A percentile compares a stretch with the other conserved stretches of the same genome.
Conservation (phyloP, 2,113 vertebrate species). For the Laterallus jamaicensis region DNA sequence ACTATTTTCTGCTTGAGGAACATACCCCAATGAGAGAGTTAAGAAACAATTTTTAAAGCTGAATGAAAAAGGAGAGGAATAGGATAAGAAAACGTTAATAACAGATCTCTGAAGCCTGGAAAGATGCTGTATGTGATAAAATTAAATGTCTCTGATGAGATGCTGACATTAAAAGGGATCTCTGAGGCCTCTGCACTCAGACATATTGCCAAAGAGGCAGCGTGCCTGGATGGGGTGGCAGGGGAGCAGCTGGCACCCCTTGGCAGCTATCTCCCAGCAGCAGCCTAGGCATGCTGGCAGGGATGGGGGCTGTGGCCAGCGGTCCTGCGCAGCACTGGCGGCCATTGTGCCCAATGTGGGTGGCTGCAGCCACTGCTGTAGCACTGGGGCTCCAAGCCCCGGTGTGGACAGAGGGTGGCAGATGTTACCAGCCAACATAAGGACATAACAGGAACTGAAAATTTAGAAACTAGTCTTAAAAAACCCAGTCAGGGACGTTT, state of each 20-base stretch:
- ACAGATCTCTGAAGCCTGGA: slow-evolving; percentile 7
- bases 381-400: neutral
- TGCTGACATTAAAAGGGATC: neutral
- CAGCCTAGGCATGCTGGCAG: neutral
- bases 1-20: neutral
- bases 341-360: fast-evolving
- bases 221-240: fast-evolving
- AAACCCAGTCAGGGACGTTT: neutral
- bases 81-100: slow-evolving; percentile 35
- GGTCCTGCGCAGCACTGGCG: neutral
- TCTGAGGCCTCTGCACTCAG: neutral
- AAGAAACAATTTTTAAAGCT: neutral
- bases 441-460: neutral
- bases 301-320: fast-evolving
- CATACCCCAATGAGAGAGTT: neutral
- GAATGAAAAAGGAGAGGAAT: neutral
- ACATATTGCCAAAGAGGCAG: neutral
- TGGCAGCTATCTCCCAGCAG: fast-evolving
- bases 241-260: slow-evolving; percentile 7
- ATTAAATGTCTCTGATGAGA: slow-evolving; percentile 10
- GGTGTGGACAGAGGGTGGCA: neutral
- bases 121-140: slow-evolving; percentile 24
- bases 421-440: neutral
- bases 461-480: neutral
- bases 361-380: neutral